Base-by-base conservation (phyloP, 2,113 vertebrate species). In the Tyrannus savana region DNA sequence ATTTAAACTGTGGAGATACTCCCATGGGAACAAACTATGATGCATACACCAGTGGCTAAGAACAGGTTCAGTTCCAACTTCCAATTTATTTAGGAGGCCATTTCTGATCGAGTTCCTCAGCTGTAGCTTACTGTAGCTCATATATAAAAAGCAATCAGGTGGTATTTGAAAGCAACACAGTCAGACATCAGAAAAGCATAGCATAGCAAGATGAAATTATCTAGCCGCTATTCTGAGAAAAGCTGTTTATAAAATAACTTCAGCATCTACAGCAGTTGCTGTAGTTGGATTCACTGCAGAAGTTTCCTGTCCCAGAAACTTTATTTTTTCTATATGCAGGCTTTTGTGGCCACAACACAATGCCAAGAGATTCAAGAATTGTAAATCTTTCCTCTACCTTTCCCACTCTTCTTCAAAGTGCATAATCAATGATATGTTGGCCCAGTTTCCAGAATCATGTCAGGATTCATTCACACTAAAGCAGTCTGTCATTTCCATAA, bases 381-480 rank as follows among this genome's bases (percentile, higher is more conserved):
- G 77, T 37, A 87, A 79, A 93, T 84, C 44, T 74, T 89, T 55
- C 49, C 83, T 85, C 80, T 82, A 94, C 83, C 89, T 96, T 90
- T 89, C n/a, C 79, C 71, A 90, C 39, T 94, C 74, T 71, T 81
- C 91, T 95, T 95, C 88, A 96, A 96, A 90, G 93, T 95, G 91
- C 96, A 96, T 94, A 96, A 95, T 91, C 96, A 92, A 96, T 95
- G 77, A 89, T 80, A 79, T 25, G 47, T 88, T 96, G 94, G 89
- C 93, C 91, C 91, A 95, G 56, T 96, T 96, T 95, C 86, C 60
- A 94, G 86, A 93, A 89, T 78, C 84, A 64, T 41, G 75, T 86
- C 78, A 95, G 66, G 60, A 97, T 92, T 95, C 85, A 95, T 96
- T 97, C 96, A 95, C 90, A 93, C 63, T 92, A 91, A 93, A 93